These are phyloP conservation scores for Acholoe squamosa DNA, from an alignment of 2,888 invertebrate genomes.

Conservation along the genomic window DNA sequence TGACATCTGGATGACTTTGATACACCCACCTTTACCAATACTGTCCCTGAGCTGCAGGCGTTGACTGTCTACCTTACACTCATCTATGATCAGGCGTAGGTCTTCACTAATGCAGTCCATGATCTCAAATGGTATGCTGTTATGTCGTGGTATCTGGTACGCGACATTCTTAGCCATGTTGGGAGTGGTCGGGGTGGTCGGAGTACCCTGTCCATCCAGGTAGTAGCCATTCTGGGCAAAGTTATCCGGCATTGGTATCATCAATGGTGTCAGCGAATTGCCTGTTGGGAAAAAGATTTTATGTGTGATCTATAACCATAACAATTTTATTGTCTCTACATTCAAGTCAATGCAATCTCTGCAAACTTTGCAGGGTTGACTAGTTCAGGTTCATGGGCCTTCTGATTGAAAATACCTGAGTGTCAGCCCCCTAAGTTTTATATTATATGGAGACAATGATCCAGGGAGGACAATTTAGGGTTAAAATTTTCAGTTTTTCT, in stretches of 20 bases:
- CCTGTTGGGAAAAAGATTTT: background rate
- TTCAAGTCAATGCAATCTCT: background rate
- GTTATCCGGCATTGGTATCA: conserved; percentile 26
- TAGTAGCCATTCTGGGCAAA: background rate
- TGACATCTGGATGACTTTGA: no score
- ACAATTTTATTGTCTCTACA: no score
- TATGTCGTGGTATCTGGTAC: conserved; percentile 54
- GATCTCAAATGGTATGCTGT: conserved; percentile 52
- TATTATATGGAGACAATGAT: no score
- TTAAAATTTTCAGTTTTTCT: no score
- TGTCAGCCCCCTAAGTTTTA: no score
- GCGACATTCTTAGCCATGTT: conserved; percentile 48
- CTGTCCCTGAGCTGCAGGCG: conserved; percentile 40
- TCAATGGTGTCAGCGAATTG: background rate
- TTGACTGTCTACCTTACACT: conserved; percentile 32
- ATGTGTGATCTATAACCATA: no score
- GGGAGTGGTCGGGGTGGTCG: conserved; percentile 36
- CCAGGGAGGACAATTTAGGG: no score
- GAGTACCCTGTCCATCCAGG: background rate
- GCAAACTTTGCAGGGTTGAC: no score
- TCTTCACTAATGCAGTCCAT: conserved; percentile 54
- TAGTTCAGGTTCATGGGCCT: no score
- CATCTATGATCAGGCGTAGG: conserved; percentile 12
- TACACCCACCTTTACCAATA: conserved; percentile 48
- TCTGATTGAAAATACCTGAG: no score